Base-by-base conservation (phyloP, 2,888 invertebrate genomes). In the Pristionchus fissidentatus region DNA sequence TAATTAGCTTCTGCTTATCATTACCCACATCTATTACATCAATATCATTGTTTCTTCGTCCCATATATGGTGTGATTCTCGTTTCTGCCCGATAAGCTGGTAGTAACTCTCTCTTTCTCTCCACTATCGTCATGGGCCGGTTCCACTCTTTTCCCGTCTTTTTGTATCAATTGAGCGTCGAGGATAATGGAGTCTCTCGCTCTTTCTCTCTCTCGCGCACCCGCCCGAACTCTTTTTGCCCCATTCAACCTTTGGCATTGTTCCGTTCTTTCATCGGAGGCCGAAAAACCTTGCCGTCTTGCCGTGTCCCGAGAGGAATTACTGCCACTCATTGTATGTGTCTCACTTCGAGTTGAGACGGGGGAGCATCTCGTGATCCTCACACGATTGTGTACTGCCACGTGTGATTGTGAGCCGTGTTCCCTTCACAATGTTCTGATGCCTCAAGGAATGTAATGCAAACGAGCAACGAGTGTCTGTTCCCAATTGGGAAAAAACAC, bases 101-200 rank as follows among this genome's bases (percentile, higher is more conserved):
- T 29, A 66, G 66, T 66, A 66, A 66, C 38, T 66, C 38, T 32
- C n/a, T n/a, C n/a, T n/a, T n/a, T n/a, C n/a, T n/a, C n/a, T n/a
- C n/a, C n/a, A 38, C 3, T 38, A 38, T 66, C 66, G 38, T 66
- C 66, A 66, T 66, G 29, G 66, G 66, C 66, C 66, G 66, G 66
- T 66, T 66, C 38, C 66, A 66, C 66, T 66, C 66, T 66, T 66
- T 66, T 66, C 66, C 66, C 66, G 66, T 66, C 66, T 66, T 66
- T 66, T 66, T 66, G 66, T 66, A 66, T 66, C 66, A 66, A 66
- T 66, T 66, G 66, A 66, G 66, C 35, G 66, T 38, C 60, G 60
- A 38, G 66, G 66, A 66, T 66, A 66, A 66, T 66, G 66, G 66
- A 66, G 66, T 66, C 66, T 66, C 66, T 66, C 38, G 19, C 66